Base-by-base conservation (phyloP, 2,888 invertebrate species). In the Pammene fasciana region DNA sequence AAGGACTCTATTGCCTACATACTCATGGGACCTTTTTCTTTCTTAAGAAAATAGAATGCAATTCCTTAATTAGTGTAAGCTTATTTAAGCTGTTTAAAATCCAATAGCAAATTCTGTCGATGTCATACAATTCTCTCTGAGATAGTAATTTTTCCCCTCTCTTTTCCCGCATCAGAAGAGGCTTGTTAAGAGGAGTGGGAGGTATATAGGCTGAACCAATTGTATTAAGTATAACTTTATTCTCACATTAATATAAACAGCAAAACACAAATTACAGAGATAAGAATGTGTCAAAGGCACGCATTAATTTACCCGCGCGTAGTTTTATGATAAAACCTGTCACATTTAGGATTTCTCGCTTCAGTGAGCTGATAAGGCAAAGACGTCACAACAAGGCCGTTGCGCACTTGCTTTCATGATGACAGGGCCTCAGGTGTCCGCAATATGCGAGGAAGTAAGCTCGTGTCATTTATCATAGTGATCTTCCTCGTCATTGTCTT, bases 381-480 rank as follows among this genome's bases (percentile, higher is more conserved):
- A 52, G 57, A 64, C 50, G 43, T 26, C 48, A 68, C 46, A 26
- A 34, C 16, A 46, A 10, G 13, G n/a, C 16, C 16, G 46, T 48
- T 43, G 34, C 18, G n/a, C 50, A 68, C 56, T 68, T 50, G 45
- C 50, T 64, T 57, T 56, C 52, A 43, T 64, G n/a, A 26, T 26
- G 1, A 26, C 4, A 26, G 26, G 26, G 26, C 26, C 26, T 26
- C 26, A 26, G 64, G 57, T 57, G 62, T 16, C 34, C 34, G 18
- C 41, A 14, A 48, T n/a, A 10, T 52, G 43, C 13, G 13, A 13
- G 48, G 41, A 11, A 48, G 26, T 34, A 34, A 56, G 16, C 41
- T 50, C 48, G 36, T 48, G 46, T 14, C 61, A 56, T 68, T 56
- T 50, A 68, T 62, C 56, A 67, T 16, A 11, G 34, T 41, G n/a